A percentile compares a stretch with the other conserved stretches of the same genome.
Evolutionary conservation across 2,888 invertebrate species (phyloP).

Genomic region (Drosophila robusta): DNA sequence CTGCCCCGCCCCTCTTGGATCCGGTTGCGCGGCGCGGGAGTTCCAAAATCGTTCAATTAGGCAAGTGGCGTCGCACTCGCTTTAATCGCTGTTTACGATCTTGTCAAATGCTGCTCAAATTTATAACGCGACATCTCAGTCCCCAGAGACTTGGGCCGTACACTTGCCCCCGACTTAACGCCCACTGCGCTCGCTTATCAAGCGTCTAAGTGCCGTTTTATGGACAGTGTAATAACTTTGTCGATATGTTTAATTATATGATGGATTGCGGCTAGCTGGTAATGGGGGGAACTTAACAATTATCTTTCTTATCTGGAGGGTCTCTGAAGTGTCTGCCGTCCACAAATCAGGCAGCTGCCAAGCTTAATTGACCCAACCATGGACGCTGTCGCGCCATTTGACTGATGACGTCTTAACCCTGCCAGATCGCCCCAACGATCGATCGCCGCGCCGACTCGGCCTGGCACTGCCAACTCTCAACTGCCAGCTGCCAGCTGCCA

Average conservation of each 20-base stretch:
- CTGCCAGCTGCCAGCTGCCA: constrained; percentile 10
- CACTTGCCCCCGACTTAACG: no score
- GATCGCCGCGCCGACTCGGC: constrained; percentile 33
- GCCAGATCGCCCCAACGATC: constrained; percentile 49
- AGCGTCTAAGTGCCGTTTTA: constrained; percentile 52
- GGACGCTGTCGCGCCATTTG: constrained; percentile 67
- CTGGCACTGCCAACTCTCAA: constrained; percentile 15
- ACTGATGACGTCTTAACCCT: constrained; percentile 69
- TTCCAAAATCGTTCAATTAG: constrained; percentile 46
- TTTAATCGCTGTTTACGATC: constrained; percentile 64
- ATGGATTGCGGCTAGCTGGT: constrained; percentile 45
- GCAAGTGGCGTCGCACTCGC: constrained; percentile 39
- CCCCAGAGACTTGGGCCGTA: not conserved
- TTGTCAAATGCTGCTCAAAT: constrained; percentile 56
- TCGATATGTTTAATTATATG: constrained; percentile 67
- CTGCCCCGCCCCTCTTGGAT: constrained; percentile 6
- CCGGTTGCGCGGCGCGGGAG: not conserved
- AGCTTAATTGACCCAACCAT: constrained; percentile 60
- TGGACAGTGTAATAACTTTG: constrained; percentile 68
- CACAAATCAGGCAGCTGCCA: constrained; percentile 69
- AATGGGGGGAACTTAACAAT: constrained; percentile 22
- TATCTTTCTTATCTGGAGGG: constrained; percentile 34
- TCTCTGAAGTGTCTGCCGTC: constrained; percentile 26
- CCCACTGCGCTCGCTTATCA: constrained; percentile 15
- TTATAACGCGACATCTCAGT: constrained; percentile 18